phyloP scores from a whole-genome alignment of 2,888 invertebrate species.

The Metalampra italica region DNA sequence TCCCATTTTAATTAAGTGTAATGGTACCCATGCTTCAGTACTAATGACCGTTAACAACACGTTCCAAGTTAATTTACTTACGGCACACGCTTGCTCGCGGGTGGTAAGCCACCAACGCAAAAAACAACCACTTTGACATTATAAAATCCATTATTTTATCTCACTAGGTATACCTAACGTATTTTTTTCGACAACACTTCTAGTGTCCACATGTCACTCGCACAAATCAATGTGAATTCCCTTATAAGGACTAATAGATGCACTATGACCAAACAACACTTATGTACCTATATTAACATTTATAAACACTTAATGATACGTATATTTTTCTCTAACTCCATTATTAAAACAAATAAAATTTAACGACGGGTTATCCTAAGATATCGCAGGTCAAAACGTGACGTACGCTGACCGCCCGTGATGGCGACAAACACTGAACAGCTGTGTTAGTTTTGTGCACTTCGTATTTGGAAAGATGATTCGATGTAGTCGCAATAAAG shows the following conservation, averaged over 20 bases:
- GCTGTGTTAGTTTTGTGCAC: conserved; percentile 2
- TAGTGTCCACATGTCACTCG: conserved; percentile 25
- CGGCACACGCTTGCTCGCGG: conserved; percentile 14
- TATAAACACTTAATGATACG: background rate
- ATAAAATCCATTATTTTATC: conserved; percentile 11
- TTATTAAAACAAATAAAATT: conserved; percentile 6
- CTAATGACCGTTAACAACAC: background rate
- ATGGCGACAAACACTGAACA: conserved; percentile 1
- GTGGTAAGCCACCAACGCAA: conserved; percentile 12
- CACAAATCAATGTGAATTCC: background rate
- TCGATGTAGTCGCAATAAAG: conserved; percentile 10
- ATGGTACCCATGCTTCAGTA: background rate
- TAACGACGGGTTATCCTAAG: conserved; percentile 10
- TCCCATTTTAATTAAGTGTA: background rate
- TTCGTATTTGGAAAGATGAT: conserved; percentile 9
- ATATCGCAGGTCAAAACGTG: conserved; percentile 11
- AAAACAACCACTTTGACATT: conserved; percentile 22
- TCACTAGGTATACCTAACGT: conserved; percentile 20
- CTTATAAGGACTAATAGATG: background rate
- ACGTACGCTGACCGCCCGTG: conserved; percentile 4
- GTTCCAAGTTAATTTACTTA: conserved; percentile 17
- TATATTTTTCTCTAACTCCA: conserved; percentile 2
- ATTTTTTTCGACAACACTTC: conserved; percentile 15
- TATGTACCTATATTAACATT: background rate
- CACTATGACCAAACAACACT: background rate